Evolutionary conservation across 1,140 invertebrate species (phyloP).

Genomic region (Diabrotica virgifera): DNA sequence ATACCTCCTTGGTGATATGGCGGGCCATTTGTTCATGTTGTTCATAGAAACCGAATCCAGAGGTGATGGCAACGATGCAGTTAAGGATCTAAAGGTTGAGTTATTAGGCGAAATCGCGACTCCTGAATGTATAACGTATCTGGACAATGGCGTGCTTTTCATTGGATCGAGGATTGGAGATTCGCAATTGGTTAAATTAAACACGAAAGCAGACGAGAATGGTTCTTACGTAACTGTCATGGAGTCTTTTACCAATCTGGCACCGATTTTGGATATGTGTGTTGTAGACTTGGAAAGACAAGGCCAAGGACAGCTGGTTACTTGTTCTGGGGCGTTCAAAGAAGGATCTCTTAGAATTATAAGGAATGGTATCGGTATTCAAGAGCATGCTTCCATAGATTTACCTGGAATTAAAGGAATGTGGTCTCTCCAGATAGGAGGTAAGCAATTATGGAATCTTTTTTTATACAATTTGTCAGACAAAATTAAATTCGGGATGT

Average conservation of each 20-base stretch:
- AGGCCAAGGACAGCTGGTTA: slow-evolving; percentile 96
- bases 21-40: slow-evolving; percentile 95
- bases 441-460: slow-evolving; percentile 20
- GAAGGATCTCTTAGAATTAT: slow-evolving; percentile 97
- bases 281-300: slow-evolving; percentile 95
- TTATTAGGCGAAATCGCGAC: slow-evolving; percentile 90
- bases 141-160: slow-evolving; percentile 98
- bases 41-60: slow-evolving; percentile 83
- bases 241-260: slow-evolving; percentile 96
- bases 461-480: background rate
- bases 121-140: slow-evolving; percentile 97
- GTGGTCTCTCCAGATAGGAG: slow-evolving; percentile 82
- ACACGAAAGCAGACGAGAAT: slow-evolving; percentile 77
- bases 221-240: slow-evolving; percentile 90
- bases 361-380: slow-evolving; percentile 89
- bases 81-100: slow-evolving; percentile 93
- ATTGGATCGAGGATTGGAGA: slow-evolving; percentile 95
- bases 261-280: slow-evolving; percentile 97
- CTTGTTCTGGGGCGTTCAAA: slow-evolving; percentile 95
- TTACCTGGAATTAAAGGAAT: slow-evolving; percentile 95
- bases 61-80: slow-evolving; percentile 68
- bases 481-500: no score
- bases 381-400: slow-evolving; percentile 96
- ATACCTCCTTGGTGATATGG: slow-evolving; percentile 93
- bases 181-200: slow-evolving; percentile 92